phyloP scores from a whole-genome alignment of 2,113 vertebrate species.

The Osmerus mordax region DNA sequence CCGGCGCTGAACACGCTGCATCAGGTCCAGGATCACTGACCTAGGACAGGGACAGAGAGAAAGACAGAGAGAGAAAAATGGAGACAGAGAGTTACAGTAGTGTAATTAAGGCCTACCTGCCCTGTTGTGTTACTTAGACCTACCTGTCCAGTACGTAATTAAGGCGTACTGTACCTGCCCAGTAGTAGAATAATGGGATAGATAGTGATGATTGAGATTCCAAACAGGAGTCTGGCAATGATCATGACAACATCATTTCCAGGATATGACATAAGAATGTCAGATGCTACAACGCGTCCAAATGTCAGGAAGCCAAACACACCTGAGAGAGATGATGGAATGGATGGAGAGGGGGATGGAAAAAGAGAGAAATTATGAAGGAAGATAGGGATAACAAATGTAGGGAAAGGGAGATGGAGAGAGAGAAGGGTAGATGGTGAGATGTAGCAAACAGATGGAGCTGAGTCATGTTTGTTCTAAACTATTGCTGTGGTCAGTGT shows the following conservation, averaged over 20 bases:
- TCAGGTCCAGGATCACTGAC: constrained; percentile 81
- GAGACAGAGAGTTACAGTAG: neutral
- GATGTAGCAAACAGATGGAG: too few relatives aligned
- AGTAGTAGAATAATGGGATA: constrained; percentile 92
- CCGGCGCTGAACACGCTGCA: constrained; percentile 54
- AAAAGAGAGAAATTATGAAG: neutral
- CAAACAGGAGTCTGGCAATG: constrained; percentile 84
- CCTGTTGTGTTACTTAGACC: too few relatives aligned
- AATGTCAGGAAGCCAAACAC: constrained; percentile 91
- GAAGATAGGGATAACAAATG: neutral
- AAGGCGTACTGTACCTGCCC: constrained; percentile 75
- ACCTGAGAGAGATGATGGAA: constrained; percentile 63
- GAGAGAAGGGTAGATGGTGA: neutral
- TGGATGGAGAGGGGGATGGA: neutral
- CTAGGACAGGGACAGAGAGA: constrained; percentile 56
- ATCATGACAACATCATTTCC: constrained; percentile 78
- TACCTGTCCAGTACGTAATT: too few relatives aligned
- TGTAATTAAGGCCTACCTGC: too few relatives aligned
- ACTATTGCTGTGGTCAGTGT: neutral
- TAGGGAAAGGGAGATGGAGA: neutral
- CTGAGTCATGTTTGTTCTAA: too few relatives aligned
- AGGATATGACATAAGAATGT: constrained; percentile 92
- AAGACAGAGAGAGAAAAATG: neutral
- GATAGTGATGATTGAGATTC: constrained; percentile 86
- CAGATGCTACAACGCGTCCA: constrained; percentile 74